A percentile compares a stretch with the other conserved stretches of the same genome.
These are phyloP conservation scores for Setipinna tenuifilis DNA, from an alignment of 2,797 vertebrate species.

Conservation along the genomic window DNA sequence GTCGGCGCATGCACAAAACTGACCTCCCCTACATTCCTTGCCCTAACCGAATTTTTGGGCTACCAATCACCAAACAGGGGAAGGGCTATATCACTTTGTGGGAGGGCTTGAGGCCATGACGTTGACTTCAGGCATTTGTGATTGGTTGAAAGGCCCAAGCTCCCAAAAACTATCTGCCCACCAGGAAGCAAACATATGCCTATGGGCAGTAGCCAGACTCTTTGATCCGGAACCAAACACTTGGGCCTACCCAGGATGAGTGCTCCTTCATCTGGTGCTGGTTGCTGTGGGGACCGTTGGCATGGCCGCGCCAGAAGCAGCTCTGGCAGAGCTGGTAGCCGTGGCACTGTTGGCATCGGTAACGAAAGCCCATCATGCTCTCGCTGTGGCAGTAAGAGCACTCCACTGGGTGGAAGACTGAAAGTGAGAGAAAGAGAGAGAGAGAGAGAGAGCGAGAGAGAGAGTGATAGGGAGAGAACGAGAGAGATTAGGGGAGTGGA, in stretches of 20 bases:
- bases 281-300: constrained; percentile 94
- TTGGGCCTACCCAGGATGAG: constrained; percentile 89
- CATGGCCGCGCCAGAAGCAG: constrained; percentile 97
- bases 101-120: too few relatives aligned
- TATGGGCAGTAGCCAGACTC: too few relatives aligned
- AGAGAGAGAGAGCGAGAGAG: constrained; percentile 28
- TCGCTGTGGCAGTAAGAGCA: constrained; percentile 95
- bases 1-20: too few relatives aligned
- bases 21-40: too few relatives aligned
- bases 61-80: too few relatives aligned
- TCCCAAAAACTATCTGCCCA: too few relatives aligned
- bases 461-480: not conserved
- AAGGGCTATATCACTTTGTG: too few relatives aligned
- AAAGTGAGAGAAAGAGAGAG: not conserved
- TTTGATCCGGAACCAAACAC: not conserved
- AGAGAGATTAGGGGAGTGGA: not conserved
- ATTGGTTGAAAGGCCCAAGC: too few relatives aligned
- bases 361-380: constrained; percentile 99
- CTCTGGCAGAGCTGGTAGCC: constrained; percentile 97
- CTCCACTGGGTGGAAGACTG: constrained; percentile 99
- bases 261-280: constrained; percentile 99
- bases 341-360: constrained; percentile 99
- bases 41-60: too few relatives aligned
- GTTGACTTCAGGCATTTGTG: too few relatives aligned
- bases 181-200: too few relatives aligned